Evolutionary conservation across 2,888 invertebrate genomes (phyloP).

Genomic region (Psococerastis gibbosa): DNA sequence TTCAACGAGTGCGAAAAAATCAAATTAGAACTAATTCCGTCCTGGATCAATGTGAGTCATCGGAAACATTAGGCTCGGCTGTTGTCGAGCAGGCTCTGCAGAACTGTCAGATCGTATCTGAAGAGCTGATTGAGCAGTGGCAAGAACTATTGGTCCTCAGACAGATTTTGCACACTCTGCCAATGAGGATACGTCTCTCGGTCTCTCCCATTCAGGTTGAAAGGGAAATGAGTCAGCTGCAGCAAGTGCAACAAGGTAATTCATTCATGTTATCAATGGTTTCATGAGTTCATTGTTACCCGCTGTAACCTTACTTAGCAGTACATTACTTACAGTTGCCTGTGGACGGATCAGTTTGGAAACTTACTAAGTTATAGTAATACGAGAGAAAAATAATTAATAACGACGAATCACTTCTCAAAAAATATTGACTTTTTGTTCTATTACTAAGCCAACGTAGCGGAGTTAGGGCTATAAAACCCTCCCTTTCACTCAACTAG

Average conservation of each 20-base stretch:
- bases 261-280: no score
- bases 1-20: constrained; percentile 37
- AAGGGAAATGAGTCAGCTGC: constrained; percentile 49
- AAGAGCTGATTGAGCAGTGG: constrained; percentile 53
- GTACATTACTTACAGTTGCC: no score
- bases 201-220: constrained; percentile 58
- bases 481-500: no score
- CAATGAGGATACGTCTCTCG: constrained; percentile 51
- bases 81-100: constrained; percentile 55
- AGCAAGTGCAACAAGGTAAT: constrained; percentile 50
- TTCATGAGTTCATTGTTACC: no score
- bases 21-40: constrained; percentile 38
- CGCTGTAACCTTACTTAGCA: no score
- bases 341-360: no score
- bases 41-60: constrained; percentile 49
- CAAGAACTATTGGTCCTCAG: constrained; percentile 55
- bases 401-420: no score
- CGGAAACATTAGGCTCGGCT: constrained; percentile 54
- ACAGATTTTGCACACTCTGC: constrained; percentile 58
- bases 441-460: no score
- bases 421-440: no score
- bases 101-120: constrained; percentile 47
- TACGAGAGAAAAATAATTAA: no score
- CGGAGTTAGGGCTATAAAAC: no score
- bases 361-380: no score